Evolutionary conservation across 2,888 invertebrate genomes (phyloP).

Genomic region (Drosophila gaucha): DNA sequence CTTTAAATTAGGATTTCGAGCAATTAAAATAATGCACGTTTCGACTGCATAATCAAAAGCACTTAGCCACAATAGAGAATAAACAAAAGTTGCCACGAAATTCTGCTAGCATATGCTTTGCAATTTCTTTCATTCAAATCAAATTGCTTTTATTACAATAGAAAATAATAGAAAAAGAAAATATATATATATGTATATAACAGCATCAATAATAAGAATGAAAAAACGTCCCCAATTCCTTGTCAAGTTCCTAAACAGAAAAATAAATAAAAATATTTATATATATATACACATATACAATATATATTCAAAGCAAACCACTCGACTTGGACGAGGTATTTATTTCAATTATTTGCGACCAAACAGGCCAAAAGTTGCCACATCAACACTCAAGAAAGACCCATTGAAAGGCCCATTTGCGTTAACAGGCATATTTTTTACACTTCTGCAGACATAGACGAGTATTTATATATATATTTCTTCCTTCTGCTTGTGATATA

Average conservation of each 20-base stretch:
- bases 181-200: neutral
- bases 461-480: conserved; percentile 4
- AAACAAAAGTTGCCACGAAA: conserved; percentile 15
- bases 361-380: conserved; percentile 21
- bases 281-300: neutral
- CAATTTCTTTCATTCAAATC: conserved; percentile 18
- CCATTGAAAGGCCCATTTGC: conserved; percentile 42
- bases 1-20: neutral
- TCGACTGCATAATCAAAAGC: conserved; percentile 9
- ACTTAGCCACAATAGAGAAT: conserved; percentile 8
- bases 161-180: conserved; percentile 3
- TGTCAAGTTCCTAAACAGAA: conserved; percentile 22
- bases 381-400: conserved; percentile 38
- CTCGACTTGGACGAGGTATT: conserved; percentile 36
- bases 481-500: conserved; percentile 58
- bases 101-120: conserved; percentile 4
- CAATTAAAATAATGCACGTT: conserved; percentile 16
- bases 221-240: conserved; percentile 12
- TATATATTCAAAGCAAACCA: conserved; percentile 5
- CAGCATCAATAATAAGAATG: conserved; percentile 6
- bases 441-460: conserved; percentile 16
- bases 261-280: conserved; percentile 26
- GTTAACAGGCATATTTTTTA: conserved; percentile 38
- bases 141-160: conserved; percentile 7
- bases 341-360: conserved; percentile 63